Base-by-base conservation (phyloP, 2,113 vertebrate genomes). In the Trematomus loennbergii region DNA sequence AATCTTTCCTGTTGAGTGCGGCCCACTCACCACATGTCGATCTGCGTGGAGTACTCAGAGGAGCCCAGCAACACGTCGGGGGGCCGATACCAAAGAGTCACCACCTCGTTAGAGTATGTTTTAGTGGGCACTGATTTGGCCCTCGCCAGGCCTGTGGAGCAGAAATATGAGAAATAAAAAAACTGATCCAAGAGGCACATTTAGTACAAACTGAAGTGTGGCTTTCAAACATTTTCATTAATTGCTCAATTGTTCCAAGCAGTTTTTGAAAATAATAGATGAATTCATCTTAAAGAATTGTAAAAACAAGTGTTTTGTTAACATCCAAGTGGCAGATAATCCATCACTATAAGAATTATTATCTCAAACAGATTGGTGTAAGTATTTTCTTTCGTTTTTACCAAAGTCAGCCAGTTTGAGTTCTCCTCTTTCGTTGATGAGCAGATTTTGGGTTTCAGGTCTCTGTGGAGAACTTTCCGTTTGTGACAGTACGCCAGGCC, bases 31-130 rank as follows among this genome's bases (percentile, higher is more conserved):
- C 97, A 99, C 97, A 99, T 98, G 93, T 99, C 97, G 75, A 99
- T 98, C 90, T 97, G 97, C 17, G 97, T 99, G 72, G 97, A 99
- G 90, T 99, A 99, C 88, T 99, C 97, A 0, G 97, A 98, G 86
- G 97, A 98, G 64, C 97, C 97, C 0, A 99, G 96, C 61, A 99
- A 96, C 78, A 99, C 97, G 63, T 99, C 97, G n/a, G 97, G 97
- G 9, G 97, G 97, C 64, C 97, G 96, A 91, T 99, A 99, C 97
- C 97, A 99, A 45, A 99, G 94, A 0, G 97, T 98, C 70, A 98
- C 97, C 80, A 98, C 97, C 93, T 98, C 97, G 84, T 98, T 98
- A 61, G 97, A 99, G 75, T 99, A 99, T 12, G 97, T 99, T 92
- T 99, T 99, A 0, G 97, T 99, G 84, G 97, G 97, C 84, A 99